phyloP scores from a whole-genome alignment of 92 coral and sea anemone genomes.

The Porites lobata region DNA sequence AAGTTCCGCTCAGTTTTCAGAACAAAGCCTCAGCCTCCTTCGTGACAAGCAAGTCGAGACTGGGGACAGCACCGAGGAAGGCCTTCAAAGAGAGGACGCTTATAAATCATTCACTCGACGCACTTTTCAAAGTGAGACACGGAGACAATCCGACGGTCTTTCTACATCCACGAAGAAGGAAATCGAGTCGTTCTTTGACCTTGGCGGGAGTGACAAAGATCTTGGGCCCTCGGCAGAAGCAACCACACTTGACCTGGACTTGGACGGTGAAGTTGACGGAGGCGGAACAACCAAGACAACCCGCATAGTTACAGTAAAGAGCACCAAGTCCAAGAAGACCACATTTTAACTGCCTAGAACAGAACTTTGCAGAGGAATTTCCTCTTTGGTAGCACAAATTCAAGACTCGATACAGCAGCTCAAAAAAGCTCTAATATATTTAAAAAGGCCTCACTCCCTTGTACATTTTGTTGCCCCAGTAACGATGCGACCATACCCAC shows the following conservation, averaged over 20 bases:
- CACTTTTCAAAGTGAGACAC: too few species aligned
- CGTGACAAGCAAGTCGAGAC: constrained; percentile 55
- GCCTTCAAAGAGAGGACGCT: too few species aligned
- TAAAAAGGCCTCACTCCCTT: too few species aligned
- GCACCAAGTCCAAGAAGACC: constrained; percentile 37
- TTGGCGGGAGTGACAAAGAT: constrained; percentile 44
- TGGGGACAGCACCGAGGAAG: constrained; percentile 37
- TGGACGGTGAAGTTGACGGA: constrained; percentile 49
- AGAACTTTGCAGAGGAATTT: too few species aligned
- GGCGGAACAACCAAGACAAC: constrained; percentile 54
- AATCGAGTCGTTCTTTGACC: constrained; percentile 58
- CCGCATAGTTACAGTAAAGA: constrained; percentile 72
- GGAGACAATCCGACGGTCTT: not conserved
- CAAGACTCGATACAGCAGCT: too few species aligned
- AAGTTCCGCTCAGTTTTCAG: constrained; percentile 79
- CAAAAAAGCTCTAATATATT: too few species aligned
- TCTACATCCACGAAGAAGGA: constrained; percentile 30
- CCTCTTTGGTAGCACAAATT: too few species aligned
- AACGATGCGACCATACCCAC: too few species aligned
- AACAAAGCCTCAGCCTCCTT: constrained; percentile 75
- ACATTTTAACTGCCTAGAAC: constrained; percentile 3
- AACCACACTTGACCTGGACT: constrained; percentile 61
- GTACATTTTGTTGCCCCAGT: too few species aligned
- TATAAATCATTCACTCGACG: too few species aligned
- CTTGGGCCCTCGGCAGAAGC: constrained; percentile 60